These are phyloP conservation scores for Noctilio leporinus DNA, from an alignment of 2,113 vertebrate genomes.

Conservation along the genomic window DNA sequence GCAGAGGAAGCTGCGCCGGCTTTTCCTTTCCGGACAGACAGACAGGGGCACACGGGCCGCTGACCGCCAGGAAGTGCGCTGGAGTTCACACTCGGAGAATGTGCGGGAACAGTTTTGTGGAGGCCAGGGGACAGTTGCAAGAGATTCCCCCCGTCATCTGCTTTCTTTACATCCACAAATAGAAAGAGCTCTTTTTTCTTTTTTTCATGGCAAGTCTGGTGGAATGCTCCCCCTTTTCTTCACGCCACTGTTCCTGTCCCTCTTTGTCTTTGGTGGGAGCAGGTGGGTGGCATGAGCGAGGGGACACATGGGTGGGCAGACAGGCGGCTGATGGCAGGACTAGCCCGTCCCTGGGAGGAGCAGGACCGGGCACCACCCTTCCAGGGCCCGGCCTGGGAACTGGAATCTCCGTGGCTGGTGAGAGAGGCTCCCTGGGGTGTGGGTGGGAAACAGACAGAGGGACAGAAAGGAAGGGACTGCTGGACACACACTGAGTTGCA, in stretches of 20 bases:
- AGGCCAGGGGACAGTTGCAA: background rate
- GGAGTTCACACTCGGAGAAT: background rate
- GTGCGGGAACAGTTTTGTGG: background rate
- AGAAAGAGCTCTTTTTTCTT: background rate
- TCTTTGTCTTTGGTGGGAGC: background rate
- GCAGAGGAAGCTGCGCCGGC: background rate
- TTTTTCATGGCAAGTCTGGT: background rate
- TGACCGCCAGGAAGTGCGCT: accelerated
- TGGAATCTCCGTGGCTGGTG: background rate
- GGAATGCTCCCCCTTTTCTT: background rate
- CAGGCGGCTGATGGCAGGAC: accelerated
- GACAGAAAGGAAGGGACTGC: background rate
- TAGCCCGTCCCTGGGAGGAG: accelerated
- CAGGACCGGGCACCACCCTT: accelerated
- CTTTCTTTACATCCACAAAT: background rate
- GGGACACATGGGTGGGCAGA: background rate
- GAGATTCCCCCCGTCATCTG: background rate
- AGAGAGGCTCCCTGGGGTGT: background rate
- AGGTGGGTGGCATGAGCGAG: background rate
- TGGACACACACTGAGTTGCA: background rate
- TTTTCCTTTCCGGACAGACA: background rate
- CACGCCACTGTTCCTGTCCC: too few relatives aligned
- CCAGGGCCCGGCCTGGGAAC: accelerated
- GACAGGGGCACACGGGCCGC: background rate
- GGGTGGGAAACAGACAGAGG: background rate